Base-by-base conservation (phyloP, 2,113 vertebrate species). In the Burhinus bistriatus region DNA sequence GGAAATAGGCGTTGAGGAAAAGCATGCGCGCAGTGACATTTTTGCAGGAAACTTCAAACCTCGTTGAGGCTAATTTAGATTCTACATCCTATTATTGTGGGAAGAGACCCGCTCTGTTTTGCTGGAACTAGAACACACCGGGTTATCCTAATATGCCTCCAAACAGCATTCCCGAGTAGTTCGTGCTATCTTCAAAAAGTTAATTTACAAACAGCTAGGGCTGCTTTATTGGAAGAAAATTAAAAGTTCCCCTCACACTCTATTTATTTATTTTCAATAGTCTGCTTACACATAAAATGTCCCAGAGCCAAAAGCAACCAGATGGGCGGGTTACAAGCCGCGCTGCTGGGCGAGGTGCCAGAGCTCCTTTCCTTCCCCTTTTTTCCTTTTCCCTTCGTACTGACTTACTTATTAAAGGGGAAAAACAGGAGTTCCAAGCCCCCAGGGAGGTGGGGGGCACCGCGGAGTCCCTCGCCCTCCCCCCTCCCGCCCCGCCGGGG, bases 301-400 rank as follows among this genome's bases (percentile, higher is more conserved):
- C 78, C 88, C 12, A 36, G 44, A 96, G 90, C 90, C 94, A 89
- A 72, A 81, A 93, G 93, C 87, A 72, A 68, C 87, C 93, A 93
- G 93, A 92, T 80, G 96, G 96, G 93, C 82, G 92, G 91, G 84
- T 81, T 95, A 94, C 83, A 54, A 80, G 73, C 80, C 52, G 57
- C 69, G 38, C 72, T 66, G 71, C 87, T 30, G 96, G 95, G 95
- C 90, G 49, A 89, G 70, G 36, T 42, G 97, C 97, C 97, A 97
- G 87, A 59, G 29, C 51, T 68, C 75, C 73, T 87, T 97, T 93
- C 95, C 95, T 96, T 89, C 70, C 77, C 45, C 57, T 15, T 49
- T 49, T 61, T 72, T 40, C 10, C 26, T 42, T 19, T 15, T 38
- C 30, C 7, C 26, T 85, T 27, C 68, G 3, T 15, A 51, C 58